These are phyloP conservation scores for Sericinus montela DNA, from an alignment of 2,888 invertebrate genomes.

Conservation along the genomic window DNA sequence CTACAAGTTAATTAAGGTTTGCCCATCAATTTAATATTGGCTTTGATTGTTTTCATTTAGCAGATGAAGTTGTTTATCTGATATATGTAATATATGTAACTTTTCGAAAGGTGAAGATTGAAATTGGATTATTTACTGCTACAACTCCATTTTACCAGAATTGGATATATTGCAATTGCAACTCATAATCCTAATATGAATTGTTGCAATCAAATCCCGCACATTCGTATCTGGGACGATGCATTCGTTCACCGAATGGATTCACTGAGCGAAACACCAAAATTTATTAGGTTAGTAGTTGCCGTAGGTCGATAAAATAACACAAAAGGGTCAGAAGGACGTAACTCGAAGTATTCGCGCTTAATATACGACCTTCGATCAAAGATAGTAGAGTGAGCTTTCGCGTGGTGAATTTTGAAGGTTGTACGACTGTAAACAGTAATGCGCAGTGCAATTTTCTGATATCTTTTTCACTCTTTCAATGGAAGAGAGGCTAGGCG, in stretches of 20 bases:
- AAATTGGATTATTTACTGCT: slow-evolving; percentile 4
- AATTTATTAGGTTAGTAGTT: slow-evolving; percentile 80
- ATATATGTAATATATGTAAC: slow-evolving; percentile 32
- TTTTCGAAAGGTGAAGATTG: slow-evolving; percentile 26
- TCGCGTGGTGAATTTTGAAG: slow-evolving; percentile 50
- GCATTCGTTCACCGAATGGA: slow-evolving; percentile 75
- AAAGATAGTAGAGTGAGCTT: slow-evolving; percentile 59
- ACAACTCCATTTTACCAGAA: neutral
- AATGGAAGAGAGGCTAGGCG: slow-evolving; percentile 63
- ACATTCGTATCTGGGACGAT: slow-evolving; percentile 74
- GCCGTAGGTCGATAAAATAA: slow-evolving; percentile 78
- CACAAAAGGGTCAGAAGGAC: slow-evolving; percentile 51
- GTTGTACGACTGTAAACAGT: slow-evolving; percentile 73
- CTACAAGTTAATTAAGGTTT: slow-evolving; percentile 79
- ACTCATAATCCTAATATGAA: slow-evolving; percentile 46
- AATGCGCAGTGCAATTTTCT: slow-evolving; percentile 77
- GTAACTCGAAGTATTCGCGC: slow-evolving; percentile 56
- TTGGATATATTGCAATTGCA: slow-evolving; percentile 18
- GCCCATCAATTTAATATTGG: slow-evolving; percentile 77
- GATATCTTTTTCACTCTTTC: slow-evolving; percentile 78
- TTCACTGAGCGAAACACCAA: slow-evolving; percentile 77
- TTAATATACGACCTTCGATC: slow-evolving; percentile 60
- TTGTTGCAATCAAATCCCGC: slow-evolving; percentile 58
- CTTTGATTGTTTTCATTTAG: slow-evolving; percentile 71
- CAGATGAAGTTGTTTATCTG: slow-evolving; percentile 57